A percentile compares a stretch with the other conserved stretches of the same genome.
These are phyloP conservation scores for Thymelicus acteon DNA, from an alignment of 2,888 invertebrate genomes.

Conservation along the genomic window DNA sequence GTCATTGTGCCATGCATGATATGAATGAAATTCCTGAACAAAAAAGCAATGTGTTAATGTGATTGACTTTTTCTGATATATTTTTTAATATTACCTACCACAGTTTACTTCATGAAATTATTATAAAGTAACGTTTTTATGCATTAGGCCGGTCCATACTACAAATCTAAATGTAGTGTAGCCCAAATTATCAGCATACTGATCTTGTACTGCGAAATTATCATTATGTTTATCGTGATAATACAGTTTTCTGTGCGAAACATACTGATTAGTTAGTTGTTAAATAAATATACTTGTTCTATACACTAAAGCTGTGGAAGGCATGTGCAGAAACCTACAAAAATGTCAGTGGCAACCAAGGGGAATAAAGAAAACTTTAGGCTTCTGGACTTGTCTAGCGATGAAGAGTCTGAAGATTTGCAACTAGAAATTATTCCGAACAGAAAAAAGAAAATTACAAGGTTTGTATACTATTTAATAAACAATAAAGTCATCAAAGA, in stretches of 20 bases:
- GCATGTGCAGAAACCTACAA: constrained; percentile 60
- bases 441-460: constrained; percentile 82
- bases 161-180: neutral
- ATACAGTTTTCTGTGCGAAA: neutral
- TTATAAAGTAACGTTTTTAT: no score
- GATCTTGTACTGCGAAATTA: neutral
- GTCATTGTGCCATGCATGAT: no score
- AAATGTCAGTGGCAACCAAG: constrained; percentile 74
- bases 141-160: no score
- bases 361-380: constrained; percentile 87
- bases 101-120: neutral
- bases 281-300: neutral
- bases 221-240: neutral
- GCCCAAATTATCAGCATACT: neutral
- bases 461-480: constrained; percentile 67
- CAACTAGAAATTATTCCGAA: constrained; percentile 85
- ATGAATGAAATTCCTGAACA: no score
- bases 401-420: constrained; percentile 85
- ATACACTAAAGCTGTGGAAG: constrained; percentile 47
- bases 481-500: no score
- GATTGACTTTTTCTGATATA: no score
- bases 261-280: neutral
- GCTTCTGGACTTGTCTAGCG: constrained; percentile 85
- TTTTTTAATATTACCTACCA: neutral
- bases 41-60: no score